Evolutionary conservation across 2,113 vertebrate genomes (phyloP).

Genomic region (Channa argus): DNA sequence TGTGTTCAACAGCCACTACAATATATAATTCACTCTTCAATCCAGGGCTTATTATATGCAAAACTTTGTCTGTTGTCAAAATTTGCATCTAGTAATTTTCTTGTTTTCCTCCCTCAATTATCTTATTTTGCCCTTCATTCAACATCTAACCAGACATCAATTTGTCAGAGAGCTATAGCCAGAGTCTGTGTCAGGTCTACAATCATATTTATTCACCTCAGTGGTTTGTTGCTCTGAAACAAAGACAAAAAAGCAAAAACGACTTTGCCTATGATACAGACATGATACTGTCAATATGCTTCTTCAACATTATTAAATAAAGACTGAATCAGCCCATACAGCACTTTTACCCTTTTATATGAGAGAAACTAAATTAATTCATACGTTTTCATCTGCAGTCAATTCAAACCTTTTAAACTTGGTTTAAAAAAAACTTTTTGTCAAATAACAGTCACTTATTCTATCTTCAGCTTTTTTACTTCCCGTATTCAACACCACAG

Average conservation of each 20-base stretch:
- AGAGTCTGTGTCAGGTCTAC: slow-evolving; percentile 6
- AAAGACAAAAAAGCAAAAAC: slow-evolving; percentile 14
- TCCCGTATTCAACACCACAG: slow-evolving; percentile 23
- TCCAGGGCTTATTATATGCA: slow-evolving; percentile 39
- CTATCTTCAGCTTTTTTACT: slow-evolving; percentile 13
- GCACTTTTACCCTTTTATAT: not conserved
- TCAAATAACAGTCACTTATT: slow-evolving; percentile 22
- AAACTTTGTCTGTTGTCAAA: slow-evolving; percentile 41
- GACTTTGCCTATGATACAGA: slow-evolving; percentile 11
- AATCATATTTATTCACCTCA: slow-evolving; percentile 42
- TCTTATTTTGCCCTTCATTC: slow-evolving; percentile 39
- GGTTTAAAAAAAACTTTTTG: not conserved
- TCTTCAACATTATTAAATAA: slow-evolving; percentile 18
- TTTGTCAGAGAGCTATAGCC: slow-evolving; percentile 42
- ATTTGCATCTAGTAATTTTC: slow-evolving; percentile 49
- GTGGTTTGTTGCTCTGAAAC: slow-evolving; percentile 35
- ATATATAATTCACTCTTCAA: slow-evolving; percentile 47
- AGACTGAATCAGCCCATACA: not conserved
- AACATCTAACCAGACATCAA: slow-evolving; percentile 42
- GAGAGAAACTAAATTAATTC: not conserved
- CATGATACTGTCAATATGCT: slow-evolving; percentile 11
- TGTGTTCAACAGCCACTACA: slow-evolving; percentile 28
- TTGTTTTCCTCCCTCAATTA: slow-evolving; percentile 49
- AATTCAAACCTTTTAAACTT: slow-evolving; percentile 2
- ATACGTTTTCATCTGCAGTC: slow-evolving; percentile 1